phyloP scores from a whole-genome alignment of 2,113 vertebrate genomes.

The Piprites chloris region DNA sequence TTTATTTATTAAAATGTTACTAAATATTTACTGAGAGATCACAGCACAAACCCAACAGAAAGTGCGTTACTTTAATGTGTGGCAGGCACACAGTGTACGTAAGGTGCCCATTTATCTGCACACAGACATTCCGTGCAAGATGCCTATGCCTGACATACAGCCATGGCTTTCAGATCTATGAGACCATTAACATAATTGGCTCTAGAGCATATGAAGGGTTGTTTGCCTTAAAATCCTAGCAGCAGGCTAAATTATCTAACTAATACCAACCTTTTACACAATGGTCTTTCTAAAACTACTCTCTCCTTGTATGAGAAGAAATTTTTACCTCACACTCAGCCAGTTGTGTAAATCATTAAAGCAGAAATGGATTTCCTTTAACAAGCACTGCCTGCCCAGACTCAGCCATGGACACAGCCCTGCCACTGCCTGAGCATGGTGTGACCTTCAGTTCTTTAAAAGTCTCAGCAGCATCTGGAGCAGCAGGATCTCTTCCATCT shows the following conservation, averaged over 20 bases:
- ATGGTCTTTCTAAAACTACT: background rate
- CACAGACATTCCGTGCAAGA: background rate
- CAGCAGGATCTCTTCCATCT: background rate
- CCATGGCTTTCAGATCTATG: slow-evolving; percentile 43
- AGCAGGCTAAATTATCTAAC: slow-evolving; percentile 45
- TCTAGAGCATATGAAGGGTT: slow-evolving; percentile 48
- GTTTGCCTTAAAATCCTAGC: slow-evolving; percentile 66
- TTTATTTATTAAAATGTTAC: background rate
- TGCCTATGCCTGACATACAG: background rate
- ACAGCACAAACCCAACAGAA: background rate
- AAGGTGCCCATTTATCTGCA: slow-evolving; percentile 1
- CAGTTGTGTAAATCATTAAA: background rate
- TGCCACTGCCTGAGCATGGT: background rate
- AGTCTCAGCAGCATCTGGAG: background rate
- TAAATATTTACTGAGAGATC: slow-evolving; percentile 30
- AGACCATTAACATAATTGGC: slow-evolving; percentile 72
- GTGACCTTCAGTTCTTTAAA: background rate
- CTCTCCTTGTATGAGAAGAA: background rate
- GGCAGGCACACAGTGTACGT: background rate
- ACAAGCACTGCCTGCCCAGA: background rate
- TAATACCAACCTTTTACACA: slow-evolving; percentile 41
- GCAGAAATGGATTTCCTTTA: slow-evolving; percentile 20
- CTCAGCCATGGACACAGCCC: background rate
- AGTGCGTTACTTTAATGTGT: background rate
- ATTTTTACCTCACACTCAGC: background rate